These are phyloP conservation scores for Tetragnatha montana DNA, from an alignment of 2,888 invertebrate species.

Conservation along the genomic window DNA sequence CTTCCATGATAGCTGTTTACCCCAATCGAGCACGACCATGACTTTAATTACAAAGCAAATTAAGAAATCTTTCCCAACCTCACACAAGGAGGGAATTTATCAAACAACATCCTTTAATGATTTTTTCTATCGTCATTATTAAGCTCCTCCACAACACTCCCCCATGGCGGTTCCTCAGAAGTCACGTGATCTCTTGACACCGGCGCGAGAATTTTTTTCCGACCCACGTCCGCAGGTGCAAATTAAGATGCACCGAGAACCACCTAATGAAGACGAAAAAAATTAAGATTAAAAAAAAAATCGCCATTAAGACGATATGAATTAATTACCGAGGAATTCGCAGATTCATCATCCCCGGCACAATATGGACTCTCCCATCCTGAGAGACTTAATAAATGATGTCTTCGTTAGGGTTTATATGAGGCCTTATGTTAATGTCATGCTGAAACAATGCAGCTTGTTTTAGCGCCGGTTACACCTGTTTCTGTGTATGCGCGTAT, in stretches of 20 bases:
- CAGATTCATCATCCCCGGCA: slow-evolving; percentile 48
- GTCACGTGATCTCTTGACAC: slow-evolving; percentile 52
- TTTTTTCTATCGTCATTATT: not conserved
- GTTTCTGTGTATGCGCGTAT: not conserved
- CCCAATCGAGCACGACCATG: not conserved
- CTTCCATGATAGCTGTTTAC: too few relatives aligned
- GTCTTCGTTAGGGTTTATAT: slow-evolving; percentile 20
- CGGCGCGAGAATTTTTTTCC: slow-evolving; percentile 32
- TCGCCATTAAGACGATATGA: slow-evolving; percentile 29
- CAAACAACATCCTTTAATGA: not conserved
- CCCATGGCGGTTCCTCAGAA: slow-evolving; percentile 27
- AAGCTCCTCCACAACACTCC: not conserved
- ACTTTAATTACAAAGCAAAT: not conserved
- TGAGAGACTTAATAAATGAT: slow-evolving; percentile 26
- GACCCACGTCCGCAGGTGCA: slow-evolving; percentile 59
- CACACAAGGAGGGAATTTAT: not conserved
- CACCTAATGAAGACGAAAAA: slow-evolving; percentile 62
- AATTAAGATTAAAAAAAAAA: slow-evolving; percentile 22
- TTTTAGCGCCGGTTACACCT: not conserved
- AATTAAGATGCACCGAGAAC: slow-evolving; percentile 66
- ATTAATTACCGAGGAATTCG: slow-evolving; percentile 53
- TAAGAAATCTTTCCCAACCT: not conserved
- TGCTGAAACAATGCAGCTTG: not conserved
- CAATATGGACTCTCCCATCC: slow-evolving; percentile 31
- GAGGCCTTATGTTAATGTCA: slow-evolving; percentile 7